A percentile compares a stretch with the other conserved stretches of the same genome.
Evolutionary conservation across 1,140 invertebrate species (phyloP).

Genomic region (Drosophila lini): DNA sequence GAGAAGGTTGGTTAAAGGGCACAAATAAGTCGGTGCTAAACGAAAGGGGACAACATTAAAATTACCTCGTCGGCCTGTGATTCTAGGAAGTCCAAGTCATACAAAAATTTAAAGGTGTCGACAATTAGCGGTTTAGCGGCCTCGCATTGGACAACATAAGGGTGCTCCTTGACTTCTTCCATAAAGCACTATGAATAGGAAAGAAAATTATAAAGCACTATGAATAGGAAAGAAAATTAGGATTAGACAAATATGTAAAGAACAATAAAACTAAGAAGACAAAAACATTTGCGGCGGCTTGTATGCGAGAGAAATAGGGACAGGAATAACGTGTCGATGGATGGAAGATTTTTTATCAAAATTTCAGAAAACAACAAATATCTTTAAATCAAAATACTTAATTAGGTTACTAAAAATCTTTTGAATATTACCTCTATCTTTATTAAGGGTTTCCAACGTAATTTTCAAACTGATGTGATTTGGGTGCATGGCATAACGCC

Average conservation of each 20-base stretch:
- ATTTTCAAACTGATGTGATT: no score
- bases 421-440: no score
- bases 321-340: no score
- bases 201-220: slow-evolving; percentile 84
- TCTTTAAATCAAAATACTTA: no score
- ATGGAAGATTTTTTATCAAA: no score
- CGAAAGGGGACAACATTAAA: neutral
- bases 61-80: slow-evolving; percentile 85
- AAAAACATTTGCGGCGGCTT: neutral
- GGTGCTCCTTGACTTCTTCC: slow-evolving; percentile 87
- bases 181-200: slow-evolving; percentile 85
- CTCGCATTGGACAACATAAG: slow-evolving; percentile 87
- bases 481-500: no score
- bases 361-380: no score
- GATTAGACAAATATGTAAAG: neutral
- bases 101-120: slow-evolving; percentile 87
- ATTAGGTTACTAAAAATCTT: no score
- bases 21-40: slow-evolving; percentile 51
- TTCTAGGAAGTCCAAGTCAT: slow-evolving; percentile 86
- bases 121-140: slow-evolving; percentile 88
- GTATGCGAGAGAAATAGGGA: no score
- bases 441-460: no score
- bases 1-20: slow-evolving; percentile 39
- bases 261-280: neutral
- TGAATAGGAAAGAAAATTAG: neutral